phyloP scores from a whole-genome alignment of 2,888 invertebrate species.

The Xylophagus ater region DNA sequence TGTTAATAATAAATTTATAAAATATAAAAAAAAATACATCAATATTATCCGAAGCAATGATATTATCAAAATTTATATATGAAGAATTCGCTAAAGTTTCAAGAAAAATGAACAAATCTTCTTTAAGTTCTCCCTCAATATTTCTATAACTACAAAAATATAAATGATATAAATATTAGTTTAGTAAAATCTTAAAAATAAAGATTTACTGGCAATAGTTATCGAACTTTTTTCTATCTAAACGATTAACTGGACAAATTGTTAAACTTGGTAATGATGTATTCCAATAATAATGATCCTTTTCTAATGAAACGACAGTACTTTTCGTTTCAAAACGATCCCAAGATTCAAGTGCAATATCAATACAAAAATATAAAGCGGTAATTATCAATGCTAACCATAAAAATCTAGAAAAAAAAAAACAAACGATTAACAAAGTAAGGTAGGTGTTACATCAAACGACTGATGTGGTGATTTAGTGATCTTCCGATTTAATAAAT shows the following conservation, averaged over 20 bases:
- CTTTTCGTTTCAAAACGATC: constrained; percentile 32
- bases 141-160: constrained; percentile 11
- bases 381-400: constrained; percentile 28
- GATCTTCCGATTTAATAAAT: no score
- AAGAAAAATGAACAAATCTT: constrained; percentile 26
- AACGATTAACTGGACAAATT: constrained; percentile 32
- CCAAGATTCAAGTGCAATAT: constrained; percentile 30
- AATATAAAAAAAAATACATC: constrained; percentile 17
- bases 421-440: no score
- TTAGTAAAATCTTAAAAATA: neutral
- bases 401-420: constrained; percentile 20
- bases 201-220: constrained; percentile 27
- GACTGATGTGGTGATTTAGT: no score
- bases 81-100: constrained; percentile 37
- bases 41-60: constrained; percentile 25
- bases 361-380: constrained; percentile 26
- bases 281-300: constrained; percentile 35
- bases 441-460: no score
- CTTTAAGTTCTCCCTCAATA: constrained; percentile 13
- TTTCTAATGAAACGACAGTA: constrained; percentile 33
- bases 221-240: constrained; percentile 24
- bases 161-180: neutral
- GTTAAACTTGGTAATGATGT: constrained; percentile 32
- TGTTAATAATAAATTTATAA: neutral
- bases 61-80: constrained; percentile 32